Conservation (phyloP, 2,797 vertebrate genomes). For the Halcyon smyrnensis region DNA sequence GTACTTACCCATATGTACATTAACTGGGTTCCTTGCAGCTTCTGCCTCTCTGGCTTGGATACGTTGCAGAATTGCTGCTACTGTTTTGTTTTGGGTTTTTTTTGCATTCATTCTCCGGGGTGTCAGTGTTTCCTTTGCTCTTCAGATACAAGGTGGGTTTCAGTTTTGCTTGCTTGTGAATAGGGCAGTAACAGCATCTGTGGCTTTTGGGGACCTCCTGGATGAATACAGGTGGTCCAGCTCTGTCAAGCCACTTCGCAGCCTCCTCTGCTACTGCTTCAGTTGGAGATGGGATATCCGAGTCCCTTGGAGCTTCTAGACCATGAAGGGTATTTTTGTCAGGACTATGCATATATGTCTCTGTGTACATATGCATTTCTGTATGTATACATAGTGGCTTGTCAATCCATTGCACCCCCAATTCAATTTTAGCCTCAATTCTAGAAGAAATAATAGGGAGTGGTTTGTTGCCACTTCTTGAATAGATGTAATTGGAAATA, state of each 20-base stretch:
- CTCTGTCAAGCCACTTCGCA: not conserved
- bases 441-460: not conserved
- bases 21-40: not conserved
- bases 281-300: not conserved
- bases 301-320: not conserved
- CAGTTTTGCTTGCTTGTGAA: not conserved
- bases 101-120: not conserved
- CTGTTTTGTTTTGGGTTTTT: not conserved
- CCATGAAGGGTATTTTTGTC: not conserved
- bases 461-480: not conserved
- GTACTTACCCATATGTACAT: not conserved
- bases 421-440: not conserved
- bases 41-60: not conserved
- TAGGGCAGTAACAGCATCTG: not conserved
- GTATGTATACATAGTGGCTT: not conserved
- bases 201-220: not conserved
- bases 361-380: not conserved
- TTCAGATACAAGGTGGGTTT: not conserved
- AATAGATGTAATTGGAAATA: not conserved
- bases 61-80: not conserved
- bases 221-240: not conserved
- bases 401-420: not conserved
- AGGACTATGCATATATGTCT: not conserved
- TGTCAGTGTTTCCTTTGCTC: not conserved
- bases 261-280: not conserved